Conservation (phyloP, 2,888 invertebrate genomes). For the Pedicia rivosa region DNA sequence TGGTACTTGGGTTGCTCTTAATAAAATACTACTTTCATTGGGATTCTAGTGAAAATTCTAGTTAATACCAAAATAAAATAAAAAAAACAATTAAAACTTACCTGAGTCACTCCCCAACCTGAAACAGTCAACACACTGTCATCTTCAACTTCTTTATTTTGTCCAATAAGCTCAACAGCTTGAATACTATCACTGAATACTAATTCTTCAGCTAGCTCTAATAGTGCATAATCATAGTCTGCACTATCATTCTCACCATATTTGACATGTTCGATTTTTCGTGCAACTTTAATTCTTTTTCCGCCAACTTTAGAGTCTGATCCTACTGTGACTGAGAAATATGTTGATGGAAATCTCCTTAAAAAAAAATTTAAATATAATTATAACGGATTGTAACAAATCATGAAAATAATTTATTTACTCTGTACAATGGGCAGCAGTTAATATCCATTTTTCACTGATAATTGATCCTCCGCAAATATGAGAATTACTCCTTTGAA, state of each 20-base stretch:
- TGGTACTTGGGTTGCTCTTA: conserved; percentile 20
- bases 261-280: conserved; percentile 27
- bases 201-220: conserved; percentile 21
- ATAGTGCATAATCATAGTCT: conserved; percentile 30
- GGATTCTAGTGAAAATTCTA: conserved; percentile 9
- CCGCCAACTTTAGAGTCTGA: conserved; percentile 18
- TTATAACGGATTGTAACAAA: background rate
- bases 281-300: conserved; percentile 34
- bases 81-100: conserved; percentile 12
- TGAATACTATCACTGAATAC: conserved; percentile 17
- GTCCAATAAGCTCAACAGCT: conserved; percentile 16
- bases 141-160: conserved; percentile 14
- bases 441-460: too few relatives aligned
- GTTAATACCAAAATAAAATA: too few relatives aligned
- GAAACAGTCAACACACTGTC: conserved; percentile 22
- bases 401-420: conserved; percentile 16
- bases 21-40: conserved; percentile 13
- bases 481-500: too few relatives aligned
- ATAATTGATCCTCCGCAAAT: too few relatives aligned
- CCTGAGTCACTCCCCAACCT: conserved; percentile 25
- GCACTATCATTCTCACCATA: conserved; percentile 25
- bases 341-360: too few relatives aligned
- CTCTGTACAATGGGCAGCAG: conserved; percentile 28
- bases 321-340: too few relatives aligned
- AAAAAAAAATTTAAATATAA: too few relatives aligned